Percentiles rank a stretch among this genome's conserved stretches.
phyloP scores from a whole-genome alignment of 2,888 invertebrate genomes.

The Heliconius aoede region DNA sequence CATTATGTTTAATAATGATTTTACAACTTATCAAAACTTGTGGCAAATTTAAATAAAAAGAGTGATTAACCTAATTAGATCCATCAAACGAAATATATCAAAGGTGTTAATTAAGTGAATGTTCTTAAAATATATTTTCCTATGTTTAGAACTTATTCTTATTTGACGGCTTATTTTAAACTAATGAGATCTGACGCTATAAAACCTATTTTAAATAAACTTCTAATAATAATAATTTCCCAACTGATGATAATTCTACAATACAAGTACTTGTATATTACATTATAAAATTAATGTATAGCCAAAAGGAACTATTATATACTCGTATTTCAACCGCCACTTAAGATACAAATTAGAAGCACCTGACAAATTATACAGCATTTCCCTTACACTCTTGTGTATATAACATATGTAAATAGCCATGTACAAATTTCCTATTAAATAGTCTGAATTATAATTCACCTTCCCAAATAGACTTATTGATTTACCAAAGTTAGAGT shows the following conservation, averaged over 20 bases:
- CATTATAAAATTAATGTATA: not conserved
- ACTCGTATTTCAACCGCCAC: not conserved
- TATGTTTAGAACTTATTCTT: not conserved
- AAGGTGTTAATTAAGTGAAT: not conserved
- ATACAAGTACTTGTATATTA: not conserved
- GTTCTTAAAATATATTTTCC: not conserved
- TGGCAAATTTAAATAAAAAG: not conserved
- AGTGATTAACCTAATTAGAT: conserved; percentile 3
- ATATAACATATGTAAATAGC: too few relatives aligned
- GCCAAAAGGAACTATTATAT: not conserved
- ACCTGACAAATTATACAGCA: too few relatives aligned
- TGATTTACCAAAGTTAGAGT: too few relatives aligned
- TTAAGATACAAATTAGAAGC: too few relatives aligned
- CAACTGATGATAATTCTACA: not conserved
- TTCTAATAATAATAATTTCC: conserved; percentile 5
- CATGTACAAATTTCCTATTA: too few relatives aligned
- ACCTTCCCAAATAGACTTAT: too few relatives aligned
- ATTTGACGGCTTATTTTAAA: not conserved
- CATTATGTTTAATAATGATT: not conserved
- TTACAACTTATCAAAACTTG: not conserved
- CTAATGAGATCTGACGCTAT: conserved; percentile 4
- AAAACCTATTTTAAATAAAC: not conserved
- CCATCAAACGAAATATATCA: not conserved
- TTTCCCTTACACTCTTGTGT: too few relatives aligned
- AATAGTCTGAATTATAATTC: too few relatives aligned